Conservation (phyloP, 1,140 invertebrate genomes). For the Drosophila saltans region DNA sequence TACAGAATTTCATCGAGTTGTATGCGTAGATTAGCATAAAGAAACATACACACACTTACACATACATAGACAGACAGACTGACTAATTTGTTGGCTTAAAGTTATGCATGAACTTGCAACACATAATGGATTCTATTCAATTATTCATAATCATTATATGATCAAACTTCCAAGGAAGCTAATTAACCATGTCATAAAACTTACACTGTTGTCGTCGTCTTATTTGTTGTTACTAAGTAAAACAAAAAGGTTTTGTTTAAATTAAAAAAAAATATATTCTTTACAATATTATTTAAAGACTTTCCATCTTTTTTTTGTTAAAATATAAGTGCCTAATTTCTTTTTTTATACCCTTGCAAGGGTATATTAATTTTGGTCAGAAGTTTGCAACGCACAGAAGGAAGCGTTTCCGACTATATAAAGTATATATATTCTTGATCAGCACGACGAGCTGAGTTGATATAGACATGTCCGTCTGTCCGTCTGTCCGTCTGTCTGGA, state of each 20-base stretch:
- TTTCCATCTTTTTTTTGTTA: background rate
- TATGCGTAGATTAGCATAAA: slow-evolving; percentile 9
- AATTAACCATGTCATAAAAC: background rate
- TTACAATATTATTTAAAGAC: background rate
- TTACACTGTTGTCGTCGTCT: background rate
- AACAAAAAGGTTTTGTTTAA: background rate
- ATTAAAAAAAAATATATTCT: background rate
- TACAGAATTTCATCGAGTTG: slow-evolving; percentile 13
- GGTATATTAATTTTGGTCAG: no score
- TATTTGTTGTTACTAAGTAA: background rate
- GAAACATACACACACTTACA: slow-evolving; percentile 6
- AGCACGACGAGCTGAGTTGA: no score
- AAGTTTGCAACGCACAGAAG: no score
- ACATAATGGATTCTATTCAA: slow-evolving; percentile 10
- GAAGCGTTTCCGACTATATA: no score
- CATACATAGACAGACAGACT: background rate
- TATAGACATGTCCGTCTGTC: no score
- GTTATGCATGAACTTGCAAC: slow-evolving; percentile 2
- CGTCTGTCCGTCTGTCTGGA: no score
- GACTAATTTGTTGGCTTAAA: background rate
- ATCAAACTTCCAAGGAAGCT: background rate
- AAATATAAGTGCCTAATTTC: no score
- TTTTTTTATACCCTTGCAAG: no score
- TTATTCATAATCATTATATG: slow-evolving; percentile 1
- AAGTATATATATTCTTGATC: no score